These are phyloP conservation scores for Creontiades dilutus DNA, from an alignment of 2,888 invertebrate species.

Conservation along the genomic window DNA sequence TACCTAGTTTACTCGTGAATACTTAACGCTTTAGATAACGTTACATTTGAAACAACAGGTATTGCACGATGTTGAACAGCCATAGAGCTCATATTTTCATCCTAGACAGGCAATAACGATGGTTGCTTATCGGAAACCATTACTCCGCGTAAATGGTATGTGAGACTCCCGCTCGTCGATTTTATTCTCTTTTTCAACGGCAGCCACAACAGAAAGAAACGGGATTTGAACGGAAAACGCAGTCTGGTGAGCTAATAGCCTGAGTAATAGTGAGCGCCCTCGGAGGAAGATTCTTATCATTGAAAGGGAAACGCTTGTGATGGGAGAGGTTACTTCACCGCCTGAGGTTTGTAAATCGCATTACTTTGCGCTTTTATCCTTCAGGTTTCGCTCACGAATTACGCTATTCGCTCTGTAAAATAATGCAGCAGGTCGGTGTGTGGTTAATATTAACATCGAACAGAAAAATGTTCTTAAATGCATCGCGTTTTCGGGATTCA, in stretches of 20 bases:
- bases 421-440: too few species aligned
- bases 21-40: too few species aligned
- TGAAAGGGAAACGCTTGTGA: neutral
- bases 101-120: neutral
- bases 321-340: conserved; percentile 24
- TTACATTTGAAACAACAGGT: too few species aligned
- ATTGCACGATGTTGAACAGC: too few species aligned
- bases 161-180: neutral
- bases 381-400: neutral
- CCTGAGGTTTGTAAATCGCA: conserved; percentile 1
- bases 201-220: neutral
- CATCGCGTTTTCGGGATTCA: too few species aligned
- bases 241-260: conserved; percentile 15
- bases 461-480: too few species aligned
- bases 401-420: neutral
- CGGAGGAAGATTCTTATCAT: conserved; percentile 16
- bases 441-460: too few species aligned
- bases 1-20: too few species aligned
- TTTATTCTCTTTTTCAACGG: neutral
- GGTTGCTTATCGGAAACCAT: neutral
- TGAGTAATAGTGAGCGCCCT: conserved; percentile 38
- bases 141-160: neutral
- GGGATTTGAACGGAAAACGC: conserved; percentile 8
- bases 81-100: too few species aligned
- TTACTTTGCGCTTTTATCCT: neutral